Base-by-base conservation (phyloP, 2,113 vertebrate genomes). In the Notothenia rossii region DNA sequence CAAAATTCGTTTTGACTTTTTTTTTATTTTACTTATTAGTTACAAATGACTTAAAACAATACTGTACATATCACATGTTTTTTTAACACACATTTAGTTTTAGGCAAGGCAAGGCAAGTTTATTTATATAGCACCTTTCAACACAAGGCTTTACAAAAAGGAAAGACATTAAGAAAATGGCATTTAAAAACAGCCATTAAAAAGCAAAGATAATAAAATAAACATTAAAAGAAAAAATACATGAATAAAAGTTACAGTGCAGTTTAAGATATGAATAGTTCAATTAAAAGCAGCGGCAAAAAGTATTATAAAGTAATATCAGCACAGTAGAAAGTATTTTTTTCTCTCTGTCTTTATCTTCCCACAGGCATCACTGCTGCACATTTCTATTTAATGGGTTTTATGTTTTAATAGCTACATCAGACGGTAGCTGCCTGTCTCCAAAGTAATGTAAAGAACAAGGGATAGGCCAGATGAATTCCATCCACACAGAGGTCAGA, bases 401-500 rank as follows among this genome's bases (percentile, higher is more conserved):
- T 93, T 90, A 93, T 95, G 94, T 96, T 93, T 96, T 96, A 97
- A 97, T 96, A 95, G 96, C 94, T 94, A 92, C 91, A 95, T 92
- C 92, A 89, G 88, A 88, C 85, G 86, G 84, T 66, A 76, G 43
- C 86, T 82, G 87, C 93, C 71, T 76, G 93, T 96, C 94, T 96
- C 87, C 77, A 90, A 91, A 91, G 89, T 82, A 91, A 90, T 85
- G 89, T 84, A 90, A 92, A 92, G 90, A 88, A 92, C 77, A 91
- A 91, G 72, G 85, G 66, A 91, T 88, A 86, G 94, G 92, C 93
- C 93, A 95, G 96, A 97, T 97, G 94, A 97, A 96, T 97, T 96
- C 96, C 78, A 82, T 96, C 95, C 93, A 91, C 94, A 96, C 95
- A 95, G 96, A 96, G 96, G 97, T 97, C 96, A 97, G 96, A 89